Base-by-base conservation (phyloP, 2,797 vertebrate species). In the Microctenopoma lineatum region DNA sequence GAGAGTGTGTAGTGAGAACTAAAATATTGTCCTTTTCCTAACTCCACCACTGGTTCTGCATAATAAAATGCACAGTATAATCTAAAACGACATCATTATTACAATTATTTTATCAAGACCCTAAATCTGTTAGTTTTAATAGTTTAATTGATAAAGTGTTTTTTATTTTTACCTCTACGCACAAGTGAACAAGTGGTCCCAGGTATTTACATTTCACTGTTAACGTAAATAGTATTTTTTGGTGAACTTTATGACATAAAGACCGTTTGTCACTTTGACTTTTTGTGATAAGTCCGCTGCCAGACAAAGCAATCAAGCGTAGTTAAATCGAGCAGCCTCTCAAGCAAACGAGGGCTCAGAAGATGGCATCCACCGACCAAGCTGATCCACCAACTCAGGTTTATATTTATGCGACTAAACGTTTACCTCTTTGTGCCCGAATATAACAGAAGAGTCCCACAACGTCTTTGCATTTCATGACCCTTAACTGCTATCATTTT, bases 321-420 rank as follows among this genome's bases (percentile, higher is more conserved):
- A 68, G 88, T 38, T 11, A 51, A 16, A 0, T 85, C 83, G 86
- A 84, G 88, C 75, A 81, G 84, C 46, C 66, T 60, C 26, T 11
- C 52, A 84, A 86, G 65, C 34, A 39, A 54, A 44, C 44, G 38
- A 70, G 70, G 58, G 83, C 87, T 69, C 66, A 57, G 72, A 97
- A 96, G 90, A 98, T 98, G 97, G 96, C 96, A 88, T 96, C 97
- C 84, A 94, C 95, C 77, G 96, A 97, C 53, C 95, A 95, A 89
- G 84, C 93, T 82, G 96, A 96, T 65, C 93, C 90, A 87, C 92
- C 93, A 83, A 85, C 89, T 87, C 96, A 97, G 97, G 97, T 98
- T 74, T 73, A 51, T 59, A 73, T 80, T 76, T 63, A 64, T 68
- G 18, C 45, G 21, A 39, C 29, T 48, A 8, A 46, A 41, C 36